Conservation (phyloP, 1,140 invertebrate genomes). For the Artemia franciscana region DNA sequence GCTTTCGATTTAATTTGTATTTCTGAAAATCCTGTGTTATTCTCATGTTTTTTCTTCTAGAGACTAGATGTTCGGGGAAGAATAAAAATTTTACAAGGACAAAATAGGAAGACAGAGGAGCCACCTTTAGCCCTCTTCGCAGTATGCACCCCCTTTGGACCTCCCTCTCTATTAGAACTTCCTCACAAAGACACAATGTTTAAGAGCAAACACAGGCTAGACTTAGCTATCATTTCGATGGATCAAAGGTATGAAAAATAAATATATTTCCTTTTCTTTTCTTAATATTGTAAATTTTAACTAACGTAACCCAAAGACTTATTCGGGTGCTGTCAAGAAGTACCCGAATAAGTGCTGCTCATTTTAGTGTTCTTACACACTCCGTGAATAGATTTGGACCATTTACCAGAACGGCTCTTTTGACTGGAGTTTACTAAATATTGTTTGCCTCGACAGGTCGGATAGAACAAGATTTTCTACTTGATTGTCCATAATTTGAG, state of each 20-base stretch:
- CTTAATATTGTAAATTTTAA: background rate
- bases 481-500: too few relatives aligned
- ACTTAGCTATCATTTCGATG: conserved; percentile 84
- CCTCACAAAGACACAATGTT: conserved; percentile 91
- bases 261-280: background rate
- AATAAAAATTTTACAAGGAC: conserved; percentile 83
- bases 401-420: too few relatives aligned
- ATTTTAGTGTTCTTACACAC: too few relatives aligned
- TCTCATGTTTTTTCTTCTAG: conserved; percentile 28
- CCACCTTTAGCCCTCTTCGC: conserved; percentile 82
- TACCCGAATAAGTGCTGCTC: too few relatives aligned
- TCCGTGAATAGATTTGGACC: too few relatives aligned
- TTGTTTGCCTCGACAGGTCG: too few relatives aligned
- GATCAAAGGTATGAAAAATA: conserved; percentile 49
- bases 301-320: background rate
- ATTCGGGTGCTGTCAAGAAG: too few relatives aligned
- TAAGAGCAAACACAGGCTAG: conserved; percentile 95
- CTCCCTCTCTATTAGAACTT: conserved; percentile 64
- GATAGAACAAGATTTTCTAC: too few relatives aligned
- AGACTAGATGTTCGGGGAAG: conserved; percentile 88
- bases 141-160: conserved; percentile 92
- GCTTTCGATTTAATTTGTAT: too few relatives aligned
- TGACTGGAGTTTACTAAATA: too few relatives aligned
- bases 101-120: conserved; percentile 80
- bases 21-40: background rate